These are phyloP conservation scores for Crepidodera aurea DNA, from an alignment of 2,888 invertebrate species.

Conservation along the genomic window DNA sequence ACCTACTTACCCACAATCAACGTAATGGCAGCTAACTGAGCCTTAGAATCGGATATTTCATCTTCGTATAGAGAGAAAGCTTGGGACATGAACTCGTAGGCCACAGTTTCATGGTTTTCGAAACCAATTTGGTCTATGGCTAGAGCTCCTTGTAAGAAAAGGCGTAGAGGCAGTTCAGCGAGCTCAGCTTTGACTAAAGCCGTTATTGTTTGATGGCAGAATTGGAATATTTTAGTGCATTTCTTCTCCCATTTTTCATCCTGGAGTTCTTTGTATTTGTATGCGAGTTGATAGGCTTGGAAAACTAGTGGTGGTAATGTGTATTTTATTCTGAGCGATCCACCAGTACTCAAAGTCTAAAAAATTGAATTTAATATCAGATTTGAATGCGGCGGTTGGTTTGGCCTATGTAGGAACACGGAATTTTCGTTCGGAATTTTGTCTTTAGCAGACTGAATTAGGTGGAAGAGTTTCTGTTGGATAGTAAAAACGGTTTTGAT, in stretches of 20 bases:
- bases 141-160: constrained; percentile 95
- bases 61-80: constrained; percentile 98
- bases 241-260: constrained; percentile 99
- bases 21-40: constrained; percentile 95
- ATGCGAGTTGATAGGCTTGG: constrained; percentile 89
- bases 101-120: constrained; percentile 94
- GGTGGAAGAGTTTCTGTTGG: too few species aligned
- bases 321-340: constrained; percentile 85
- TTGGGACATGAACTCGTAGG: constrained; percentile 97
- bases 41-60: constrained; percentile 96
- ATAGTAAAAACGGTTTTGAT: too few species aligned
- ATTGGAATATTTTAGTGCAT: constrained; percentile 97
- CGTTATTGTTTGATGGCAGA: constrained; percentile 94
- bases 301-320: constrained; percentile 95
- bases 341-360: constrained; percentile 83
- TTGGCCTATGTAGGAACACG: too few species aligned
- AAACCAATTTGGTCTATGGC: constrained; percentile 92
- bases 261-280: constrained; percentile 81
- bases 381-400: too few species aligned
- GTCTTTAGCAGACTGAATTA: too few species aligned
- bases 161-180: constrained; percentile 89
- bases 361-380: too few species aligned
- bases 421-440: too few species aligned
- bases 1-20: constrained; percentile 79
- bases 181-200: constrained; percentile 94